These are phyloP conservation scores for Odontamblyopus lacepedii DNA, from an alignment of 2,797 vertebrate species.

Conservation along the genomic window DNA sequence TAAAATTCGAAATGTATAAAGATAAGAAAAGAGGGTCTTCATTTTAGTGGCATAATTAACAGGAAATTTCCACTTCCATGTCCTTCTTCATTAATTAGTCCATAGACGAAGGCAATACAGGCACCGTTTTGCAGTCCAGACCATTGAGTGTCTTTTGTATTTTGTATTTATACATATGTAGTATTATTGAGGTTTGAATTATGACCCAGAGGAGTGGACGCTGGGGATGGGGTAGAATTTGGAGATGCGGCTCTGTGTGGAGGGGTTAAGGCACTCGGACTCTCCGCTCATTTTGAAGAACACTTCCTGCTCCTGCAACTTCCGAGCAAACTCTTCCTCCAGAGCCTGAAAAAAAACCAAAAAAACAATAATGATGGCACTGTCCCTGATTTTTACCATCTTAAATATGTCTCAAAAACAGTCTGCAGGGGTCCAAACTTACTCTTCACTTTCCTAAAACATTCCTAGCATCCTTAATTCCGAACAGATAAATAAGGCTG, in stretches of 20 bases:
- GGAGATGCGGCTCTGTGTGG: slow-evolving; percentile 93
- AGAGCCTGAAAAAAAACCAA: slow-evolving; percentile 78
- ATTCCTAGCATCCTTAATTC: too few relatives aligned
- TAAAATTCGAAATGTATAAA: slow-evolving; percentile 24
- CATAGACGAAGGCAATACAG: slow-evolving; percentile 47
- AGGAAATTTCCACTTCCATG: background rate
- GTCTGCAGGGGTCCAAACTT: too few relatives aligned
- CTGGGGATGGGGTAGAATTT: slow-evolving; percentile 98
- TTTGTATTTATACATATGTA: slow-evolving; percentile 4
- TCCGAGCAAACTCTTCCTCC: slow-evolving; percentile 96
- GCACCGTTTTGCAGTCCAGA: slow-evolving; percentile 24
- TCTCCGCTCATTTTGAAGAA: slow-evolving; percentile 99
- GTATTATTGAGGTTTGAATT: slow-evolving; percentile 17
- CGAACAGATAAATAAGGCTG: too few relatives aligned
- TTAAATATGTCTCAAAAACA: too few relatives aligned
- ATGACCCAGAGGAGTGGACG: slow-evolving; percentile 90
- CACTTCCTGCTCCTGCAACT: slow-evolving; percentile 96
- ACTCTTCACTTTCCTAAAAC: too few relatives aligned
- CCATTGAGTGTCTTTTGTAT: background rate
- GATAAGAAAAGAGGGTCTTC: slow-evolving; percentile 22
- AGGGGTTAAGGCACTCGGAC: slow-evolving; percentile 97
- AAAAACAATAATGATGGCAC: too few relatives aligned
- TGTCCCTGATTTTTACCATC: too few relatives aligned
- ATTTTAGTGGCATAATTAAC: slow-evolving; percentile 20
- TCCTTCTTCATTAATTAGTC: slow-evolving; percentile 6